These are phyloP conservation scores for Apis dorsata DNA, from an alignment of 1,140 invertebrate species.

Conservation along the genomic window DNA sequence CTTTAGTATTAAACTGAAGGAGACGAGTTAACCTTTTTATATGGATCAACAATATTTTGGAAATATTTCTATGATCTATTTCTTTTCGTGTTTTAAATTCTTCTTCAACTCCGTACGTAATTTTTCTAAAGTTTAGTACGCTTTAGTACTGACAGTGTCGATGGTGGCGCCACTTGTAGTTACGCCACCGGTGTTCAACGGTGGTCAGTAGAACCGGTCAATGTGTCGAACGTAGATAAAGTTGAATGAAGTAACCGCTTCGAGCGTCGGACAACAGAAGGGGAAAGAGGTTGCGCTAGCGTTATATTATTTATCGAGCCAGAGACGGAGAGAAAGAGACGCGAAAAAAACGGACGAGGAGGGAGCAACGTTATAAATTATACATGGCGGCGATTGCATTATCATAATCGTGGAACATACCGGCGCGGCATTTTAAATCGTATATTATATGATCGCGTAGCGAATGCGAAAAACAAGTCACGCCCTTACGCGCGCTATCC, in stretches of 20 bases:
- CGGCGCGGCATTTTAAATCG: conserved; percentile 43
- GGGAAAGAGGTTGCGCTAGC: background rate
- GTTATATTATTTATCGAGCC: conserved; percentile 46
- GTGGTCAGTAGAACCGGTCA: background rate
- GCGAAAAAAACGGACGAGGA: background rate
- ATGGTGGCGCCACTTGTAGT: background rate
- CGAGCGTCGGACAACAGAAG: background rate
- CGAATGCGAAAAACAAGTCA: conserved; percentile 44
- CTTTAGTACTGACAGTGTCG: too few relatives aligned
- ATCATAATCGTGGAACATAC: conserved; percentile 47
- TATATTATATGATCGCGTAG: conserved; percentile 40
- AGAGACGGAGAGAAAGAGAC: background rate
- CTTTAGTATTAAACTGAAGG: too few relatives aligned
- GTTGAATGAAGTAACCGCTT: background rate
- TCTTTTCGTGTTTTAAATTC: too few relatives aligned
- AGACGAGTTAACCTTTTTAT: background rate
- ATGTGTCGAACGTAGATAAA: background rate
- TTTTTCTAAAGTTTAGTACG: too few relatives aligned
- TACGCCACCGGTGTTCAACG: too few relatives aligned
- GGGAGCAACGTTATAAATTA: conserved; percentile 42
- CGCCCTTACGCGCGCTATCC: conserved; percentile 27
- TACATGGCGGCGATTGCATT: conserved; percentile 51
- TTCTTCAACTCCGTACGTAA: too few relatives aligned
- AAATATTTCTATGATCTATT: background rate
- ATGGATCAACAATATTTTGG: background rate